Conservation (phyloP, 1,140 invertebrate genomes). For the Drosophila navojoa region DNA sequence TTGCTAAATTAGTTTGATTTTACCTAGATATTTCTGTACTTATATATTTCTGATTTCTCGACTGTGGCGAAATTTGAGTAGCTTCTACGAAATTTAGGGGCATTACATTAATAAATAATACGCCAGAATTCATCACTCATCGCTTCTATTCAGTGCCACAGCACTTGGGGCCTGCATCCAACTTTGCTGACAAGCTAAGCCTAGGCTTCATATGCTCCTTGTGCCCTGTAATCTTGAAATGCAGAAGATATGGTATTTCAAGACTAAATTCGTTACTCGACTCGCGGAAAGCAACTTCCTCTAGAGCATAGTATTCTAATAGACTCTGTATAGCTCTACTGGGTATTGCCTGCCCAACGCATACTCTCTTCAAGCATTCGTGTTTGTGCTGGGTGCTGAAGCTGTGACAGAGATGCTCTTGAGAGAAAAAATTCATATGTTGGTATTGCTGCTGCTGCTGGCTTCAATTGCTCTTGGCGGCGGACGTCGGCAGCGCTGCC, state of each 20-base stretch:
- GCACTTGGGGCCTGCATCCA: constrained; percentile 27
- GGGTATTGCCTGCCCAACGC: not conserved
- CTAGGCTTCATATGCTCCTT: constrained; percentile 24
- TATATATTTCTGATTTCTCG: no score
- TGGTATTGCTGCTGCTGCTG: constrained; percentile 70
- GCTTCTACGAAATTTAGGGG: constrained; percentile 58
- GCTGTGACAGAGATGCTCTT: constrained; percentile 25
- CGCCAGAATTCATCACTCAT: constrained; percentile 70
- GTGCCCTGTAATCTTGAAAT: constrained; percentile 12
- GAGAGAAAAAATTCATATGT: constrained; percentile 72
- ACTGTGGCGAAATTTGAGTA: no score
- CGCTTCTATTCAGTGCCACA: no score
- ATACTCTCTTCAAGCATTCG: not conserved
- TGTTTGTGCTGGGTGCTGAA: constrained; percentile 28
- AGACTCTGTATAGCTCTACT: not conserved
- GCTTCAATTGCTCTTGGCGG: constrained; percentile 70
- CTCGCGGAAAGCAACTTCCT: no score
- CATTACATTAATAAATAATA: constrained; percentile 78
- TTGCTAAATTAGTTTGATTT: no score
- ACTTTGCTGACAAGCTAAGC: constrained; percentile 15
- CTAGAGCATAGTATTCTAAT: no score
- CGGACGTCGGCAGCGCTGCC: constrained; percentile 42
- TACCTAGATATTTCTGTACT: no score
- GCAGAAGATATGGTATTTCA: not conserved
- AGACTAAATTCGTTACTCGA: no score